Conservation (phyloP, 2,888 invertebrate species). For the Melieria crassipennis region DNA sequence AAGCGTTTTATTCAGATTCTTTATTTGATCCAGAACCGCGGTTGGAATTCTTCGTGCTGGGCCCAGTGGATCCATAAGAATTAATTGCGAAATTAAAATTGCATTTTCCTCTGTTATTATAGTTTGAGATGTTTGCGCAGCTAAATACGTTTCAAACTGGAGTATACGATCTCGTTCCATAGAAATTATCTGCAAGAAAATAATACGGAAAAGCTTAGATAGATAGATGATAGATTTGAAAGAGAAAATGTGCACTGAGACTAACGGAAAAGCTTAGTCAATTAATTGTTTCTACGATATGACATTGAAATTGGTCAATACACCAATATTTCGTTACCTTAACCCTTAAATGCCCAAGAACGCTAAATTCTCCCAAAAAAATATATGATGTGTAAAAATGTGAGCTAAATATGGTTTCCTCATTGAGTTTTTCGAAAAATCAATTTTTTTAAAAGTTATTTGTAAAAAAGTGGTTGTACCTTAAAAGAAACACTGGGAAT, state of each 20-base stretch:
- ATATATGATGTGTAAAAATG: too few relatives aligned
- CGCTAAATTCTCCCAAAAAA: too few relatives aligned
- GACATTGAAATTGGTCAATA: background rate
- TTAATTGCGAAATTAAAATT: constrained; percentile 83
- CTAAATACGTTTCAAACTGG: constrained; percentile 91
- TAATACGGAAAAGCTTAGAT: constrained; percentile 3
- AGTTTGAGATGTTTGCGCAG: constrained; percentile 87
- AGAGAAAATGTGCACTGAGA: background rate
- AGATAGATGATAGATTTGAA: background rate
- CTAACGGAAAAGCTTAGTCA: too few relatives aligned
- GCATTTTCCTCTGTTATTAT: constrained; percentile 92
- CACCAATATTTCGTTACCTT: background rate
- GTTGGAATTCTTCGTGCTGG: constrained; percentile 84
- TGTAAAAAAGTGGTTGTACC: too few relatives aligned
- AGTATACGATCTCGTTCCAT: constrained; percentile 82
- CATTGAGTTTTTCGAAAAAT: too few relatives aligned
- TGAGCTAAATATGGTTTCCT: too few relatives aligned
- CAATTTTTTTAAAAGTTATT: too few relatives aligned
- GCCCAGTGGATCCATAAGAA: constrained; percentile 86
- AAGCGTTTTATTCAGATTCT: constrained; percentile 79
- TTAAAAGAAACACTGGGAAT: too few relatives aligned
- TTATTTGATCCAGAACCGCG: constrained; percentile 80
- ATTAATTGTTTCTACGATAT: too few relatives aligned
- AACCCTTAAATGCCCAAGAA: background rate
- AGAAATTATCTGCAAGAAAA: constrained; percentile 67